phyloP scores from a whole-genome alignment of 2,113 vertebrate species.

The Cyanistes caeruleus region DNA sequence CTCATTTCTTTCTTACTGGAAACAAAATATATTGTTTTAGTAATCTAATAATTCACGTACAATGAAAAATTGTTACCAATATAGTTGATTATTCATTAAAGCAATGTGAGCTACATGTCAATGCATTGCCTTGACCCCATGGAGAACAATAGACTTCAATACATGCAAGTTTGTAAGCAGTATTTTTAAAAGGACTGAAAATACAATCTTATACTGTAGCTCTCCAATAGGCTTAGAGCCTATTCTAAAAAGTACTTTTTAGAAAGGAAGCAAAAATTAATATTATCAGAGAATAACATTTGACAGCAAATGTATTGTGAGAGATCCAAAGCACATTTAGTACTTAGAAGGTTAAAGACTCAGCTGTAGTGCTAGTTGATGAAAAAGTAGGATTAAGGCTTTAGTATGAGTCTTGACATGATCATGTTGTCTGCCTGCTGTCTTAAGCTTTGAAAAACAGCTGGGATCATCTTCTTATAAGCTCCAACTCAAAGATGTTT shows the following conservation, averaged over 20 bases:
- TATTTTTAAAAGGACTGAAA: background rate
- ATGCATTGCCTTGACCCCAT: background rate
- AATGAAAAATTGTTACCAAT: background rate
- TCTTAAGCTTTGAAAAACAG: slow-evolving; percentile 74
- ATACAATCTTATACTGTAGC: background rate
- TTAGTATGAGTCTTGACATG: slow-evolving; percentile 71
- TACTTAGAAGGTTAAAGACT: slow-evolving; percentile 68
- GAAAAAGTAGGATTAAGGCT: slow-evolving; percentile 77
- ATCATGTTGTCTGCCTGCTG: slow-evolving; percentile 73
- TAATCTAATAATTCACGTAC: background rate
- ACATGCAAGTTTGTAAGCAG: background rate
- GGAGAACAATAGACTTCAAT: background rate
- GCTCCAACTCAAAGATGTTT: slow-evolving; percentile 71
- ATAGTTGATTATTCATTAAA: background rate
- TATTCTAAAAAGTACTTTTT: background rate
- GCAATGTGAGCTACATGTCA: background rate
- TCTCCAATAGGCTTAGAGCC: background rate
- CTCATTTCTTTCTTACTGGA: background rate
- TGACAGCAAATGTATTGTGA: slow-evolving; percentile 27
- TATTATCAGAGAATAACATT: slow-evolving; percentile 22
- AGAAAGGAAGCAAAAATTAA: slow-evolving; percentile 29
- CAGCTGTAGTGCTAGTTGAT: slow-evolving; percentile 54
- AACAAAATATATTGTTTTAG: background rate
- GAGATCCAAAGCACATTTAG: slow-evolving; percentile 60
- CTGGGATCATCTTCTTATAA: slow-evolving; percentile 75